Conservation (phyloP, 2,797 vertebrate species). For the Myiotriccus ornatus region DNA sequence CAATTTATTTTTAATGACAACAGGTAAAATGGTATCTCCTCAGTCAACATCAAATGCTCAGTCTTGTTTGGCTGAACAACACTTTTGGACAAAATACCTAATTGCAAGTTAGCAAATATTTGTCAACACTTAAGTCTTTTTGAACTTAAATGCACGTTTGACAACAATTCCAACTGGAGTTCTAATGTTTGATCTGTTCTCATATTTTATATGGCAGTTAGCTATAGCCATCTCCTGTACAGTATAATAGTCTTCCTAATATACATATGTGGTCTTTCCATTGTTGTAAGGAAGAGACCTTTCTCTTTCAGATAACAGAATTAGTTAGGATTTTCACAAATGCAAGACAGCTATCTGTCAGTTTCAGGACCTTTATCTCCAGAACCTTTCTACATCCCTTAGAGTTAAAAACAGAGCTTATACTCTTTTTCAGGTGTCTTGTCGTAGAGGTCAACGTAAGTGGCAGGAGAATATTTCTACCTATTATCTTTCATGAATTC, state of each 20-base stretch:
- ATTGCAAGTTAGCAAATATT: background rate
- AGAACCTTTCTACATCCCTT: background rate
- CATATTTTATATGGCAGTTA: background rate
- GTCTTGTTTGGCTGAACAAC: background rate
- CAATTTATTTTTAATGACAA: background rate
- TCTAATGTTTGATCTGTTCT: background rate
- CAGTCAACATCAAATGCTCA: background rate
- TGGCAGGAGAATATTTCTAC: background rate
- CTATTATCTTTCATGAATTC: background rate
- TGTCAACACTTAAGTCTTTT: background rate
- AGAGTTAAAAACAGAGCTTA: background rate
- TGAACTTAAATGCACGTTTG: fast-evolving
- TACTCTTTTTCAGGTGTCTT: background rate
- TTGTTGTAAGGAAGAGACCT: background rate
- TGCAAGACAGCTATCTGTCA: background rate
- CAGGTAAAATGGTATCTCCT: background rate
- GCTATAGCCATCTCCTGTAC: background rate
- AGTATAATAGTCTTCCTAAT: background rate
- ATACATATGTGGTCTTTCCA: background rate
- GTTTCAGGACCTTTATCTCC: background rate
- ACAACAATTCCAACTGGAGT: background rate
- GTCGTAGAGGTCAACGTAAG: background rate
- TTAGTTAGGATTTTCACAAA: background rate
- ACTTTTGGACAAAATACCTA: background rate
- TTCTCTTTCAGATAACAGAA: background rate